phyloP scores from a whole-genome alignment of 2,113 vertebrate species.

The Sceloporus undulatus region DNA sequence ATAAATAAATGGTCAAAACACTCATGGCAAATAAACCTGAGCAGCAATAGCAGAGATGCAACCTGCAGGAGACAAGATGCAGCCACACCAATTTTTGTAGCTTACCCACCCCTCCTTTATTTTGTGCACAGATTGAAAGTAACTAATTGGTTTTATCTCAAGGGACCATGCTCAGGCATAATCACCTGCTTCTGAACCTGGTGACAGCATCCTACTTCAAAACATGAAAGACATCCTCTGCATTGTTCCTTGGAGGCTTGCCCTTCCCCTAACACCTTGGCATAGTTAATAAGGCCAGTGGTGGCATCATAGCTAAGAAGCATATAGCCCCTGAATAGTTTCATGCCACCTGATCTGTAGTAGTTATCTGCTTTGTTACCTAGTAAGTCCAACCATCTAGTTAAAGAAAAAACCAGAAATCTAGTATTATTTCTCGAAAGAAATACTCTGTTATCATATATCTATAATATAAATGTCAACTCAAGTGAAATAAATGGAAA shows the following conservation, averaged over 20 bases:
- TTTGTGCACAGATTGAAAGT: background rate
- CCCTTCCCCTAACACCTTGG: background rate
- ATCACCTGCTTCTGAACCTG: background rate
- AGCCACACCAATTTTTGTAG: background rate
- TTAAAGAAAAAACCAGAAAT: constrained; percentile 12
- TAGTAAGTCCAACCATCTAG: background rate
- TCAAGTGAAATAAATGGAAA: constrained; percentile 32
- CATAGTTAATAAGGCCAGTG: background rate
- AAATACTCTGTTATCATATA: constrained; percentile 19
- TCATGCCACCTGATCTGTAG: background rate
- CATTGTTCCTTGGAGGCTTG: background rate
- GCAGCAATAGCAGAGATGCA: background rate
- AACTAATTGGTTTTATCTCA: background rate
- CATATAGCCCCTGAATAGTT: background rate
- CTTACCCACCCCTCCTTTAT: no score
- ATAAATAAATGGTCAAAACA: constrained; percentile 12
- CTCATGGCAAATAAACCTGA: background rate
- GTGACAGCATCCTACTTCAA: background rate
- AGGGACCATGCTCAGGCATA: background rate
- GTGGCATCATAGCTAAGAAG: background rate
- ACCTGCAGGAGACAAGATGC: background rate
- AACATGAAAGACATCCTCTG: background rate
- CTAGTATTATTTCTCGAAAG: constrained; percentile 35
- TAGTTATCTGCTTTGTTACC: background rate
- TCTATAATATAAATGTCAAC: constrained; percentile 22